These are phyloP conservation scores for Chaetorhynchus papuensis DNA, from an alignment of 2,113 vertebrate species.

Conservation along the genomic window DNA sequence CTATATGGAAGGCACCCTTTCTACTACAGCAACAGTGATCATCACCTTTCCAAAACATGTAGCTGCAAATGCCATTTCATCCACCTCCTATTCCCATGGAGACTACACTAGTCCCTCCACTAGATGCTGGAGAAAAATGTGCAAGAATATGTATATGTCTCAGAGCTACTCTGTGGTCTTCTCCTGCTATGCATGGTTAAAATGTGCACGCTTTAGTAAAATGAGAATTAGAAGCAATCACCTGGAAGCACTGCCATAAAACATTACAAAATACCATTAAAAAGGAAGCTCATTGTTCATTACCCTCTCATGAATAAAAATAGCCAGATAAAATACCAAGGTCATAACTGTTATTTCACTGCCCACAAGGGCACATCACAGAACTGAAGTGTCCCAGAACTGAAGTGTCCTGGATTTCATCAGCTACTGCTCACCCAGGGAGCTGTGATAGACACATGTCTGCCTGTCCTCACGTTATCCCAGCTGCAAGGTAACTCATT, in stretches of 20 bases:
- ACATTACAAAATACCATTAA: not conserved
- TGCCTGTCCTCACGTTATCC: not conserved
- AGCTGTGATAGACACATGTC: rapidly evolving
- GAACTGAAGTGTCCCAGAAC: not conserved
- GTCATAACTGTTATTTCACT: not conserved
- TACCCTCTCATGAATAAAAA: not conserved
- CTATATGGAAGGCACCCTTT: not conserved
- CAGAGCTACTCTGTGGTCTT: not conserved
- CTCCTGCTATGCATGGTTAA: not conserved
- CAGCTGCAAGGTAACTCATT: not conserved
- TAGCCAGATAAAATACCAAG: not conserved
- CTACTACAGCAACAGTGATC: not conserved
- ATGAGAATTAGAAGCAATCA: not conserved
- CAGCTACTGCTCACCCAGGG: not conserved
- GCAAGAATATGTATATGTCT: not conserved
- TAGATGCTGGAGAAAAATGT: not conserved
- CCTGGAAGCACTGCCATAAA: not conserved
- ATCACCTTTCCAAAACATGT: not conserved
- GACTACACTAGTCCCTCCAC: not conserved
- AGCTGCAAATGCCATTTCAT: not conserved
- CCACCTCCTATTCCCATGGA: not conserved
- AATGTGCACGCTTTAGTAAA: not conserved
- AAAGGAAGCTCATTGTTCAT: not conserved
- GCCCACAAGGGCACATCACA: not conserved
- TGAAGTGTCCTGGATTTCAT: not conserved